Base-by-base conservation (phyloP, 1,140 invertebrate genomes). In the Leptopilina boulardi region DNA sequence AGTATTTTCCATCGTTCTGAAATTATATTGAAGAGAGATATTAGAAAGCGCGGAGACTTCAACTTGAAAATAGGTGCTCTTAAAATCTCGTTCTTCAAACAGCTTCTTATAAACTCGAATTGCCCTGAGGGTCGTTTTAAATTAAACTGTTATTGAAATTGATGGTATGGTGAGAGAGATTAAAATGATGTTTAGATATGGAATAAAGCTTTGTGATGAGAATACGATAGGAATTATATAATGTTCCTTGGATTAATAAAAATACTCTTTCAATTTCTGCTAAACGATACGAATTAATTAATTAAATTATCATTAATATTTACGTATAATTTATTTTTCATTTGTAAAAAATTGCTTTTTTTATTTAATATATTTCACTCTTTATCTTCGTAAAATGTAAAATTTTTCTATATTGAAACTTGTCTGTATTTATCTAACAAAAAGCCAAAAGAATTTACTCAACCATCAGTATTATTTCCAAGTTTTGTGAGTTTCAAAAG, bases 71-170 rank as follows among this genome's bases (percentile, higher is more conserved):
- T 30, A 30, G 6, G 59, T 66, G 59, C 59, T 66, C 59, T 66
- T 66, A 66, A 66, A 34, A n/a, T 66, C 26, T 66, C 59, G 59
- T 66, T 66, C 26, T 30, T 66, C 59, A 66, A 66, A 66, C 23
- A 66, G 1, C 26, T 66, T 66, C 59, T 66, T 66, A 26, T 23
- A 66, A 66, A 15, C 13, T 26, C 10, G 26, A 66, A n/a, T 66
- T 15, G 59, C 59, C 59, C 13, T 30, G 11, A 66, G 23, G 59
- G 59, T 66, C 11, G 11, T 66, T 34, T 66, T 30, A 66, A 66
- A 66, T 66, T 66, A 34, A 66, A 66, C 59, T 66, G 59, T 66
- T 66, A 66, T 66, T 66, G 26, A 66, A n/a, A 66, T 66, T 66
- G 59, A 66, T 30, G 23, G 26, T 66, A 30, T 8, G 26, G 13